These are phyloP conservation scores for Trachelipus rathkii DNA, from an alignment of 1,140 invertebrate genomes.

Conservation along the genomic window DNA sequence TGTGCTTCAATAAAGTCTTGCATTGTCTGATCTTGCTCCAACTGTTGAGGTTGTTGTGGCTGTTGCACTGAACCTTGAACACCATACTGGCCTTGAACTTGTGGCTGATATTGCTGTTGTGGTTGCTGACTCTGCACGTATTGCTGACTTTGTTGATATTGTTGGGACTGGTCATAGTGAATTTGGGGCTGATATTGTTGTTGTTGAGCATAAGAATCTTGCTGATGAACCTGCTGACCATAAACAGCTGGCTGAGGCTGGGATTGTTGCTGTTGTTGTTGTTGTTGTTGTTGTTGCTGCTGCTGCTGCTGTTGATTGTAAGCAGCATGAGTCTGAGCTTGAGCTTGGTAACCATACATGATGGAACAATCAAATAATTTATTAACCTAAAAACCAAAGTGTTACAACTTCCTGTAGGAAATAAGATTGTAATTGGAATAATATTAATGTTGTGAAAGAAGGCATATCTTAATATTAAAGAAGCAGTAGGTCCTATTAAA, in stretches of 20 bases:
- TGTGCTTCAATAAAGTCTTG: slow-evolving; percentile 41
- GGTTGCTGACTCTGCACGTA: slow-evolving; percentile 17
- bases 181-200: not conserved
- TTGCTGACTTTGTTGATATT: slow-evolving; percentile 23
- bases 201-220: not conserved
- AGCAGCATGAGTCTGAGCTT: slow-evolving; percentile 30
- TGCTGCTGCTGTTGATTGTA: slow-evolving; percentile 19
- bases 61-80: not conserved
- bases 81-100: slow-evolving; percentile 18
- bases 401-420: too few species aligned
- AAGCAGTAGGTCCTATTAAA: too few species aligned
- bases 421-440: too few species aligned
- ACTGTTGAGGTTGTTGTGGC: slow-evolving; percentile 6
- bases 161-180: not conserved
- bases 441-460: too few species aligned
- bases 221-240: slow-evolving; percentile 21
- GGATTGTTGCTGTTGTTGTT: slow-evolving; percentile 1
- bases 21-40: slow-evolving; percentile 16
- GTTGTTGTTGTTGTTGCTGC: slow-evolving; percentile 26
- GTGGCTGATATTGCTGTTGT: slow-evolving; percentile 12
- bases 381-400: too few species aligned
- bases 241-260: not conserved
- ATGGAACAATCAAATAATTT: too few species aligned
- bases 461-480: too few species aligned
- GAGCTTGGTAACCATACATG: slow-evolving; percentile 41